phyloP scores from a whole-genome alignment of 2,888 invertebrate genomes.

The Pegoplata infirma region DNA sequence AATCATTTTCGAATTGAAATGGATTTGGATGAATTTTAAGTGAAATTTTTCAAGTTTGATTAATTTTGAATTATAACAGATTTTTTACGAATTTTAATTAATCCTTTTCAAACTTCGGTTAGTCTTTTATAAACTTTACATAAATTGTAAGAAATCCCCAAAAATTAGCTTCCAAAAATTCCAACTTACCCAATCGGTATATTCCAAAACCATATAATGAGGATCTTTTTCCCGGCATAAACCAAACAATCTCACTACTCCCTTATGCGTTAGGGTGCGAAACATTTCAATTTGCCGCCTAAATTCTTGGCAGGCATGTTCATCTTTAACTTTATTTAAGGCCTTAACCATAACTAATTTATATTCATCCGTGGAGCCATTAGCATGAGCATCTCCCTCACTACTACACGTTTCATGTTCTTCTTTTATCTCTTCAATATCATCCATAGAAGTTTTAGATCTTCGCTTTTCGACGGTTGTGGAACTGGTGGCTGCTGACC shows the following conservation, averaged over 20 bases:
- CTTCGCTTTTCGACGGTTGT: conserved; percentile 75
- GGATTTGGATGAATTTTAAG: too few species aligned
- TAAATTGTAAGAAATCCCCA: too few species aligned
- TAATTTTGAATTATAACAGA: too few species aligned
- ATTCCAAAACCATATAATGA: conserved; percentile 92
- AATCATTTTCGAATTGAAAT: too few species aligned
- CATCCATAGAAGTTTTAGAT: conserved; percentile 77
- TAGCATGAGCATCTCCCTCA: conserved; percentile 70
- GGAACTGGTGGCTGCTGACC: conserved; percentile 67
- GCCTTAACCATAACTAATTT: conserved; percentile 85
- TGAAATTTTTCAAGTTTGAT: too few species aligned
- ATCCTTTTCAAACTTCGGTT: too few species aligned
- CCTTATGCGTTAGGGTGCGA: conserved; percentile 88
- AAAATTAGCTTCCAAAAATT: too few species aligned
- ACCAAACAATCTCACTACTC: conserved; percentile 88
- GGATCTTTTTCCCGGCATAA: conserved; percentile 91
- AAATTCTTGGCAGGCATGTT: conserved; percentile 88
- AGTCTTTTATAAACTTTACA: too few species aligned
- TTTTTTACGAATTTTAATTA: too few species aligned
- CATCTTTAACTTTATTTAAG: conserved; percentile 87
- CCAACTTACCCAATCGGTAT: conserved; percentile 91
- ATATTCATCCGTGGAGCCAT: conserved; percentile 68
- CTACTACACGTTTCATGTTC: conserved; percentile 69
- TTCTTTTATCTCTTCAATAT: conserved; percentile 77
- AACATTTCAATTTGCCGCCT: conserved; percentile 93